Base-by-base conservation (phyloP, 2,113 vertebrate genomes). In the Psittacula cyanocephala region DNA sequence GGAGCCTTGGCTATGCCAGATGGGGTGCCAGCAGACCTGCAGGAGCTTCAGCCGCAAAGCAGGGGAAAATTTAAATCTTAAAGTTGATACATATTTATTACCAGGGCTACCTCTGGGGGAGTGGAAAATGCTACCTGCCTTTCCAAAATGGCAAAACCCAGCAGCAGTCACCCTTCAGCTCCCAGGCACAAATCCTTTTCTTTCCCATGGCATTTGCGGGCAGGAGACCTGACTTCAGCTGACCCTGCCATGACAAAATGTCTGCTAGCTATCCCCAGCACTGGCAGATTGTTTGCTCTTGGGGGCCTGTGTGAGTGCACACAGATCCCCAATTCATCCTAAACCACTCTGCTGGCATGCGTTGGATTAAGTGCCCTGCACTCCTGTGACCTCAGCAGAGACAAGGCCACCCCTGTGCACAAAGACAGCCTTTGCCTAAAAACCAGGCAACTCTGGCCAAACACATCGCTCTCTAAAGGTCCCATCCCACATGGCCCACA, bases 371-470 rank as follows among this genome's bases (percentile, higher is more conserved):
- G 71, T 1, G 0, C 67, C 59, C 79, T 76, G 86, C 82, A 55
- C 88, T 88, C 29, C 59, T 11, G 0, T 88, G 94, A 95, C 92
- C 88, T 94, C 9, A 44, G 72, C 67, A 44, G 86, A 79, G 82
- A 69, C 35, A 37, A 76, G 62, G 52, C 70, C 53, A 46, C 7
- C 39, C 44, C 52, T 3, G 1, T 29, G 18, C 86, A 94, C 90
- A 96, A 91, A 96, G 90, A 10, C 59, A 70, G 63, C 63, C 82
- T 94, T 74, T 94, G 85, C 88, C 81, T 69, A 43, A 85, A 89
- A 91, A 23, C 2, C 88, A 93, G 95, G 72, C 86, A 27, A 55
- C 91, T 82, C 43, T 46, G 52, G 33, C 68, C 7, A 17, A 75
- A 94, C 83, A 77, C 65, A 71, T 39, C 77, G 33, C 18, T 63